A percentile compares a stretch with the other conserved stretches of the same genome.
Conservation (phyloP, 1,140 invertebrate species). For the Gryon sp. region DNA sequence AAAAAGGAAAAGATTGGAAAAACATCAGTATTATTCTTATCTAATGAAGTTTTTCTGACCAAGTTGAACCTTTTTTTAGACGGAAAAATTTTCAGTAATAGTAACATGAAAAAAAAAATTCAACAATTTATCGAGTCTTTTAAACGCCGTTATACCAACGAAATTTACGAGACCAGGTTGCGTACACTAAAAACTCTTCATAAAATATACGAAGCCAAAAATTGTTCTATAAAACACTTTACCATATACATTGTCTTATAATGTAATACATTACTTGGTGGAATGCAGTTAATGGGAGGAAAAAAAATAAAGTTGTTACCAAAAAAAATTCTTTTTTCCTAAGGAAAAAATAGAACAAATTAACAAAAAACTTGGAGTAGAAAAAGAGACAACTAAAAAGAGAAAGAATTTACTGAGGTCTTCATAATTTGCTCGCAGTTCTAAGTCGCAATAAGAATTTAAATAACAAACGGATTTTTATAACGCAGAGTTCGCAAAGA, state of each 20-base stretch:
- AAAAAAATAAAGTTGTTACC: not conserved
- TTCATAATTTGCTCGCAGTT: not conserved
- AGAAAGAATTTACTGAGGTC: not conserved
- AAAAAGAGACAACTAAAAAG: not conserved
- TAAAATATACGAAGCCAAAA: constrained; percentile 53
- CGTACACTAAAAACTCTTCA: constrained; percentile 45
- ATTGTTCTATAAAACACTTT: constrained; percentile 45
- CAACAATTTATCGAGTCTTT: constrained; percentile 34
- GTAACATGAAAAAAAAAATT: constrained; percentile 34
- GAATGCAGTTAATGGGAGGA: constrained; percentile 10
- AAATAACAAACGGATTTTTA: constrained; percentile 17
- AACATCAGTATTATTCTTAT: constrained; percentile 1
- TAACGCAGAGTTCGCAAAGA: not conserved
- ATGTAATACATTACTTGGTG: constrained; percentile 24
- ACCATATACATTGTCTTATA: constrained; percentile 30
- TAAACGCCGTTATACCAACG: constrained; percentile 12
- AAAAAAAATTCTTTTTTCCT: too few species aligned
- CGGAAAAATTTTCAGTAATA: constrained; percentile 2
- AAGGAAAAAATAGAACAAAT: too few species aligned
- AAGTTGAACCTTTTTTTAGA: not conserved
- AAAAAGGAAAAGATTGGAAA: not conserved
- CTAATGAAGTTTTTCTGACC: constrained; percentile 3
- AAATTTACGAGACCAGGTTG: constrained; percentile 37
- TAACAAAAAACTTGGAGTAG: too few species aligned
- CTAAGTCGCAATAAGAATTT: constrained; percentile 8